Base-by-base conservation (phyloP, 2,888 invertebrate species). In the Cephus runcator region DNA sequence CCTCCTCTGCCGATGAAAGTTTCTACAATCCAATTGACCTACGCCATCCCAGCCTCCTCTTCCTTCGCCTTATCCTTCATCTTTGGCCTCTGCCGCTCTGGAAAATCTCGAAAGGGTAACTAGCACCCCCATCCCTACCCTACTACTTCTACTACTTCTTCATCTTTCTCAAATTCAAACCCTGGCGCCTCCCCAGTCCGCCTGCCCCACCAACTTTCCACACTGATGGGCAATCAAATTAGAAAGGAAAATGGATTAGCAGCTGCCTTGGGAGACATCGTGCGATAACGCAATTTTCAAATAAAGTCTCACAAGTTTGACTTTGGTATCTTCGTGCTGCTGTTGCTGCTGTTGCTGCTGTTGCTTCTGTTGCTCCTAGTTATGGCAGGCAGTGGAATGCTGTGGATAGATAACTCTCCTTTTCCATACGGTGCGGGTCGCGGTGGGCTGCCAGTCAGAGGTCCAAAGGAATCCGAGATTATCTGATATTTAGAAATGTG, bases 11-110 rank as follows among this genome's bases (percentile, higher is more conserved):
- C 79, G 81, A 86, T 85, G 83, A 83, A 87, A 88, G 84, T 88
- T 88, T 77, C 79, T 81, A 81, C 84, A 85, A 88, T 88, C 86
- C 87, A 87, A 88, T 88, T 88, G 87, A 86, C 86, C 84, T 82
- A 82, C 80, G 76, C 78, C 75, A 77, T 80, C 80, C 82, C 30
- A 30, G 69, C 30, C 69, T 11, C 30, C n/a, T 12, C 33, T 12
- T 69, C 1, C 11, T 35, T 35, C 11, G 35, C 69, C 78, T 34
- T 73, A 74, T 68, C 73, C 73, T 69, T 73, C 77, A 68, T 69
- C 79, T 78, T 75, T 77, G 73, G 75, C 73, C 79, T 75, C 76
- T 71, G 75, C 73, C n/a, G 56, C 36, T 71, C 36, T 71, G 71
- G 69, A 69, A 31, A 40, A 40, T 40, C 36, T 40, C 15, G 36